A percentile compares a stretch with the other conserved stretches of the same genome.
These are phyloP conservation scores for Tetragonisca angustula DNA, from an alignment of 2,888 invertebrate species.

Conservation along the genomic window DNA sequence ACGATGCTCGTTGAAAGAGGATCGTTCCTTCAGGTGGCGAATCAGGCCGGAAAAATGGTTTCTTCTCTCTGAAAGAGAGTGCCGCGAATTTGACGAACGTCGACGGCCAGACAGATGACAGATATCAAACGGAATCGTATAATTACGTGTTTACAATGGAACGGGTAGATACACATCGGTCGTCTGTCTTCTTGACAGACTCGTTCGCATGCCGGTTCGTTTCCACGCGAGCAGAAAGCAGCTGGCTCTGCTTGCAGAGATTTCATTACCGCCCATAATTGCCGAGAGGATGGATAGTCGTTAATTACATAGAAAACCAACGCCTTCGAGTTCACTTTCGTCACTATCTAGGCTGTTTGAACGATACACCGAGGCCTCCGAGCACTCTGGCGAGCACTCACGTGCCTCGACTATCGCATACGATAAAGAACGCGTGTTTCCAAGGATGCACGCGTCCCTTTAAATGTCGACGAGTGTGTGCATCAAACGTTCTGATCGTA, in stretches of 20 bases:
- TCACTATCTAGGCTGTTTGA: slow-evolving; percentile 32
- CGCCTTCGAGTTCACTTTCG: slow-evolving; percentile 26
- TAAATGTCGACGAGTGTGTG: not conserved
- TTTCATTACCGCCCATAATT: slow-evolving; percentile 59
- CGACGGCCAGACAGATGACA: slow-evolving; percentile 11
- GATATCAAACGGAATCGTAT: slow-evolving; percentile 39
- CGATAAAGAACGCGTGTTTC: slow-evolving; percentile 23
- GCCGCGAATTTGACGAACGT: not conserved
- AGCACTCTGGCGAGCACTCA: not conserved
- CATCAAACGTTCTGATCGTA: not conserved
- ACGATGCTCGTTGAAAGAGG: not conserved
- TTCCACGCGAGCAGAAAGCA: slow-evolving; percentile 30
- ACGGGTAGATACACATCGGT: slow-evolving; percentile 46
- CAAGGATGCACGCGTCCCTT: not conserved
- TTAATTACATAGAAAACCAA: slow-evolving; percentile 59
- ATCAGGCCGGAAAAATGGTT: not conserved
- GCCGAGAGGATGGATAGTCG: slow-evolving; percentile 46
- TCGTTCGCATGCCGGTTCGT: slow-evolving; percentile 38
- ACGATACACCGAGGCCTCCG: not conserved
- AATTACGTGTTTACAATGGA: slow-evolving; percentile 51
- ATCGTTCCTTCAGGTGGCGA: not conserved
- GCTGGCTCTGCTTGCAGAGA: slow-evolving; percentile 41
- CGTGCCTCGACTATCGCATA: slow-evolving; percentile 1
- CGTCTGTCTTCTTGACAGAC: slow-evolving; percentile 42
- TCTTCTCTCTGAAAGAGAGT: not conserved